phyloP scores from a whole-genome alignment of 2,113 vertebrate genomes.

The Callospermophilus lateralis region DNA sequence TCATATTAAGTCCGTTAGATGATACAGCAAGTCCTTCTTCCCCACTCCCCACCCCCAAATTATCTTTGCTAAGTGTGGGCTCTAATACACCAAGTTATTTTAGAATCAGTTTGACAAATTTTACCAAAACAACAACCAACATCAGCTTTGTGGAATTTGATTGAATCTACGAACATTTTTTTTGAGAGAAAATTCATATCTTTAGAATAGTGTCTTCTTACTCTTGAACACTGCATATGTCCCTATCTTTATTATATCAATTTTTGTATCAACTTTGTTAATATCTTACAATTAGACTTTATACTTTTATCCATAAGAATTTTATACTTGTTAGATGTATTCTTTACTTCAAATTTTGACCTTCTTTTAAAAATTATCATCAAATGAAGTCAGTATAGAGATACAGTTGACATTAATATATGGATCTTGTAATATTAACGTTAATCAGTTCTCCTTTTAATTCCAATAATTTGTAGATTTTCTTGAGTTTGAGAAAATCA shows the following conservation, averaged over 20 bases:
- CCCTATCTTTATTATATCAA: neutral
- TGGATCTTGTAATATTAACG: neutral
- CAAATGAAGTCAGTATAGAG: neutral
- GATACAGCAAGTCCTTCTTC: neutral
- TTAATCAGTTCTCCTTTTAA: neutral
- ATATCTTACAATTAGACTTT: neutral
- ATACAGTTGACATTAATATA: neutral
- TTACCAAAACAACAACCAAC: neutral
- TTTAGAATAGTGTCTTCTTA: neutral
- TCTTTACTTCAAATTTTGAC: neutral
- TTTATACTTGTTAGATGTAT: neutral
- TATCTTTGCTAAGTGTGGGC: neutral
- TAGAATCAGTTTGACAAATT: slow-evolving; percentile 1
- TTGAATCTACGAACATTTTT: neutral
- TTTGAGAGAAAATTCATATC: neutral
- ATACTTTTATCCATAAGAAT: neutral
- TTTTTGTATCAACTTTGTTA: neutral
- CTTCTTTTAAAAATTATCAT: neutral
- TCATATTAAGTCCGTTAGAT: neutral
- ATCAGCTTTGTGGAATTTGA: neutral
- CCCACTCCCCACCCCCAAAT: neutral
- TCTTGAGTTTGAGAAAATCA: neutral
- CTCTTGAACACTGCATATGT: neutral
- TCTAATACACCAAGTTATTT: neutral
- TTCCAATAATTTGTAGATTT: neutral